A percentile compares a stretch with the other conserved stretches of the same genome.
Evolutionary conservation across 2,113 vertebrate genomes (phyloP).

Genomic region (Chiloscyllium plagiosum): DNA sequence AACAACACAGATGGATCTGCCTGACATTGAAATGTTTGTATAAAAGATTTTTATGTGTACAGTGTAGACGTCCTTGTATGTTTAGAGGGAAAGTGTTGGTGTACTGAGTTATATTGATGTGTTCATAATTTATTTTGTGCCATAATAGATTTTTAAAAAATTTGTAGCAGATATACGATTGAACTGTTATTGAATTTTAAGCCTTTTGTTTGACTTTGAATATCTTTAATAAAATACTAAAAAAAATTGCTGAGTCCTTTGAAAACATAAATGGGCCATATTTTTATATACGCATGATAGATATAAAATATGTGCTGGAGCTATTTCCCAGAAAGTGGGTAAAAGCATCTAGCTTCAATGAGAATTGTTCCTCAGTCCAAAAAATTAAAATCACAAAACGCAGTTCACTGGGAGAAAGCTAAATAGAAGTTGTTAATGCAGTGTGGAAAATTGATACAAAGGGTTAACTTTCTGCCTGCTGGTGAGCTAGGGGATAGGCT

Average conservation of each 20-base stretch:
- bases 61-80: slow-evolving; percentile 37
- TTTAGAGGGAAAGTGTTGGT: slow-evolving; percentile 33
- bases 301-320: background rate
- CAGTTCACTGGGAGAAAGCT: background rate
- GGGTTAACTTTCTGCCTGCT: no score
- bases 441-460: background rate
- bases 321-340: background rate
- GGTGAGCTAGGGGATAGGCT: no score
- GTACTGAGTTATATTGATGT: slow-evolving; percentile 38
- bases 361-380: background rate
- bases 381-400: background rate
- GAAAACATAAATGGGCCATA: slow-evolving; percentile 3
- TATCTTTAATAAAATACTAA: slow-evolving; percentile 38
- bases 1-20: slow-evolving; percentile 7
- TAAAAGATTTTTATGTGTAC: slow-evolving; percentile 39
- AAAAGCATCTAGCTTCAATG: background rate
- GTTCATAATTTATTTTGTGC: slow-evolving; percentile 38
- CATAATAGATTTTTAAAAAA: slow-evolving; percentile 38
- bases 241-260: slow-evolving; percentile 27
- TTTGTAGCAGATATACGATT: slow-evolving; percentile 37
- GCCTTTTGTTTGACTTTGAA: slow-evolving; percentile 35
- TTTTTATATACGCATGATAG: background rate
- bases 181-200: slow-evolving; percentile 37
- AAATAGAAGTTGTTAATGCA: background rate
- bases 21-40: slow-evolving; percentile 34